A percentile compares a stretch with the other conserved stretches of the same genome.
phyloP scores from a whole-genome alignment of 1,140 invertebrate genomes.

The Calephelis nemesis region DNA sequence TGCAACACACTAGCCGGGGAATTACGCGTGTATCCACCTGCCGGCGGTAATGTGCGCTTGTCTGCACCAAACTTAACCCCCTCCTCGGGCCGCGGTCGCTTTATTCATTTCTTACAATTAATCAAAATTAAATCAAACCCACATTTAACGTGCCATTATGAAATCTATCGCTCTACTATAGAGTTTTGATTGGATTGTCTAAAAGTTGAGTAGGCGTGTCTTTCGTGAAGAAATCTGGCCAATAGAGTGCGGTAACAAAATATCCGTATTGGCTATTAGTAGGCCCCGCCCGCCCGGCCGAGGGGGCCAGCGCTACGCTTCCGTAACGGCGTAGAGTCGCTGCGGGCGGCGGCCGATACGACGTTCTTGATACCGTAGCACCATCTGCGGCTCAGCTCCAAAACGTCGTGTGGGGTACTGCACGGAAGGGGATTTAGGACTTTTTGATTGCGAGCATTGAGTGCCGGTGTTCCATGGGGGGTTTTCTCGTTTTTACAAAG shows the following conservation, averaged over 20 bases:
- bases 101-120: constrained; percentile 74
- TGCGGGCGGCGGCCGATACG: constrained; percentile 29
- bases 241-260: constrained; percentile 80
- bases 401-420: constrained; percentile 37
- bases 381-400: constrained; percentile 29
- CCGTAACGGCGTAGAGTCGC: constrained; percentile 39
- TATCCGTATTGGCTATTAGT: constrained; percentile 79
- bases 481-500: constrained; percentile 49
- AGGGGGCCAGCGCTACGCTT: constrained; percentile 27
- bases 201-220: constrained; percentile 58
- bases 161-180: constrained; percentile 35
- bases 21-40: constrained; percentile 41
- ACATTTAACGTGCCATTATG: constrained; percentile 29
- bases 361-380: constrained; percentile 18
- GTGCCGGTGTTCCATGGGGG: constrained; percentile 42
- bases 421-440: constrained; percentile 45
- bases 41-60: constrained; percentile 34
- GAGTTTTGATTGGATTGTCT: constrained; percentile 39
- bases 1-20: constrained; percentile 34
- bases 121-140: constrained; percentile 72
- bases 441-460: constrained; percentile 38
- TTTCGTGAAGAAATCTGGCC: constrained; percentile 75
- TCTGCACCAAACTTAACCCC: constrained; percentile 21
- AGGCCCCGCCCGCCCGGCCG: constrained; percentile 63
- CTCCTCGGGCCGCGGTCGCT: constrained; percentile 32